Evolutionary conservation across 2,797 vertebrate genomes (phyloP), one percentile per base, ranked within the genome.

Genomic region (Neosalanx taihuensis): DNA sequence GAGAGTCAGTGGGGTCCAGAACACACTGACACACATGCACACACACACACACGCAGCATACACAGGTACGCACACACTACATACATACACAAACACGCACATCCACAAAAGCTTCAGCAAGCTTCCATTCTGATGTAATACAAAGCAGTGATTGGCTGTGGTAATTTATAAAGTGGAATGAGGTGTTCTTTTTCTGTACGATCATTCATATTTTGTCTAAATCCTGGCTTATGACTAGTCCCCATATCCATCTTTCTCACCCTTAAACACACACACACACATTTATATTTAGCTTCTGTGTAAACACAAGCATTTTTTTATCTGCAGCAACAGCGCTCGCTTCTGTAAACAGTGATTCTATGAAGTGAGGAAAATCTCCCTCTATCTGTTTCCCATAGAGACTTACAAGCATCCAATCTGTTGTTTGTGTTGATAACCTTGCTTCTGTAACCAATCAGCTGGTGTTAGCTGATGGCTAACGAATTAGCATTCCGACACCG

Each of bases 371-470:
- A 67, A 59, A 76, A 71, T 81, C 76, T 77, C 60, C 23, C 77
- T 53, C 15, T 30, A 18, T 78, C 71, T 83, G 57, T 72, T 59
- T 74, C 74, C 82, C 69, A 31, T 57, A 6, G 31, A 72, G 15
- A 72, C 23, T 70, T 80, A 70, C 58, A 77, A 63, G 29, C 69
- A 84, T 83, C 76, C 83, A 85, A 69, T 78, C 77, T 76, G 72
- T 71, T 81, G 73, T 79, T 89, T 70, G 37, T 37, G 73, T 82
- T 62, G 79, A 79, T 81, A 79, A 79, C 70, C 56, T 46, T 4
- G 33, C 41, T 57, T 30, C 68, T 73, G 30, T 76, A 51, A 70
- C 72, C 51, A 68, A 78, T 78, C 80, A 84, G 67, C 46, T 46
- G 51, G 62, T 49, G 53, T 67, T 72, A 67, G 72, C 69, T 81